Base-by-base conservation (phyloP, 1,140 invertebrate genomes). In the Papilio polytes region DNA sequence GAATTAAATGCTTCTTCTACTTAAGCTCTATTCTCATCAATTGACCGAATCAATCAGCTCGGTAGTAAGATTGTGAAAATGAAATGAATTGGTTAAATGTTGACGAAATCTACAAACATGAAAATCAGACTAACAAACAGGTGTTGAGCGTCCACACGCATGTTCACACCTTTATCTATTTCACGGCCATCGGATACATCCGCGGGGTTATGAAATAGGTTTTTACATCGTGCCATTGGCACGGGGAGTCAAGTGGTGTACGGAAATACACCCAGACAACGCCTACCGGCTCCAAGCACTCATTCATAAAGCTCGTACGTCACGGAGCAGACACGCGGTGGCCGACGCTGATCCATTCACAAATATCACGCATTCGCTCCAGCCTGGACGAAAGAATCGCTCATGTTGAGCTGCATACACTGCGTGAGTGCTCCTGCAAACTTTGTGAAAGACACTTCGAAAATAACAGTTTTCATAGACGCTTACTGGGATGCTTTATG, bases 211-310 rank as follows among this genome's bases (percentile, higher is more conserved):
- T 91, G 88, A 91, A 87, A 91, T 83, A 79, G 85, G 89, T 91
- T 91, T 92, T 91, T 88, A 89, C 81, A 89, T 87, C 83, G 74
- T 87, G 76, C 88, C 85, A 92, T 92, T 89, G 88, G 88, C 89
- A 88, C 88, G 85, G 81, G 78, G 81, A 89, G 85, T 93, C 91
- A 91, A 93, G 92, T 92, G 91, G 87, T 74, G 85, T 83, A 89
- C 87, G 87, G 86, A 92, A 94, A 93, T 93, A 94, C 85, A 87
- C 82, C 83, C 85, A 91, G 84, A 92, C 87, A 86, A 81, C 85
- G 89, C 88, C 90, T 89, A 88, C 89, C 85, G 83, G 80, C 80
- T 44, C 81, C 79, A 70, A 80, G 53, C 85, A 85, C 83, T 83
- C 89, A 91, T 91, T 92, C 91, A 92, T 89, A 89, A 88, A 80